A percentile compares a stretch with the other conserved stretches of the same genome.
These are phyloP conservation scores for Nesospiza acunhae DNA, from an alignment of 2,113 vertebrate genomes.

Conservation along the genomic window DNA sequence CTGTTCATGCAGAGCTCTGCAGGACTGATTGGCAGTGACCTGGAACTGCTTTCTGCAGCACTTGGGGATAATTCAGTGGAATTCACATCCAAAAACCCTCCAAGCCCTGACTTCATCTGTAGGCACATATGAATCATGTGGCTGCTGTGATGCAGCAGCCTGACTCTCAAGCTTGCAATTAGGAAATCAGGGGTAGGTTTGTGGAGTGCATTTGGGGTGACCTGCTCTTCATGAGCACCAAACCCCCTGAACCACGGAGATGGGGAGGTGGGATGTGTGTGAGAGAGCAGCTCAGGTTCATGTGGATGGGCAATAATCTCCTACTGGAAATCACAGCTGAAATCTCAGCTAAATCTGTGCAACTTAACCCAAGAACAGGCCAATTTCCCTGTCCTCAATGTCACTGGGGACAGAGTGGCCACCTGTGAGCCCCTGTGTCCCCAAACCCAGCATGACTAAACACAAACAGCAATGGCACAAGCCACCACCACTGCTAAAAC, in stretches of 20 bases:
- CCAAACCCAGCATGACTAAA: not conserved
- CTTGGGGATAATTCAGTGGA: not conserved
- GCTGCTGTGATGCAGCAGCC: not conserved
- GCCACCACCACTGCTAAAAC: not conserved
- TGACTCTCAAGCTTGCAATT: not conserved
- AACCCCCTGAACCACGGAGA: not conserved
- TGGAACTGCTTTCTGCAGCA: not conserved
- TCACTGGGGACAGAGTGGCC: not conserved
- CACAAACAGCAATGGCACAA: not conserved
- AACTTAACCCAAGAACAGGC: not conserved
- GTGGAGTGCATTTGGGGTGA: not conserved
- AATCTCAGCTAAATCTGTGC: not conserved
- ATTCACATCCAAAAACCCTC: not conserved
- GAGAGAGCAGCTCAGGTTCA: not conserved
- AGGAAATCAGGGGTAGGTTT: not conserved
- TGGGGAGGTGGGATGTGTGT: not conserved
- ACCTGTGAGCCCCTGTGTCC: not conserved
- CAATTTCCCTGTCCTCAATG: not conserved
- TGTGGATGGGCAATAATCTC: not conserved
- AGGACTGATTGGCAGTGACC: not conserved
- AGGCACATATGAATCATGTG: not conserved
- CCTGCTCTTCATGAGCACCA: not conserved
- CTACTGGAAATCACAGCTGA: not conserved
- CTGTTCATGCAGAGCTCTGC: not conserved
- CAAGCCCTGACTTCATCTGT: not conserved